Base-by-base conservation (phyloP, 2,113 vertebrate species). In the Euleptes europaea region DNA sequence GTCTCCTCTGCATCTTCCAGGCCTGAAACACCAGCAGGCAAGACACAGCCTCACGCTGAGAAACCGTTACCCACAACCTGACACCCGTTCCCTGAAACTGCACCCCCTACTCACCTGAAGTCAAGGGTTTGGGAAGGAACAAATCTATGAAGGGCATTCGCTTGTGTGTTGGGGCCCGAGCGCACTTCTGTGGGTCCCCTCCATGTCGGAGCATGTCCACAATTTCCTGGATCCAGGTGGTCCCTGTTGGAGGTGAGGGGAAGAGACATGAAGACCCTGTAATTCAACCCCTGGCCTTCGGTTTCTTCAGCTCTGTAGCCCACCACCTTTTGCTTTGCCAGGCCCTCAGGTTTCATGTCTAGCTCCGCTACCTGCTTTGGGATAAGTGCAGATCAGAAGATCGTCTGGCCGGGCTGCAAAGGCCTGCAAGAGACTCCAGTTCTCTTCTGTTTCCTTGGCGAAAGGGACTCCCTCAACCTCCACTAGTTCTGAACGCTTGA, bases 321-420 rank as follows among this genome's bases (percentile, higher is more conserved):
- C 5, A 11, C 67, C 23, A 13, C 38, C 3, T 42, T 28, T 31
- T 44, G 28, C 28, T 65, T 17, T n/a, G 9, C 40, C 9, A 33
- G 21, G 31, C 10, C 23, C 35, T 9, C 66, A 17, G 10, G 35
- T 17, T 8, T 51, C 21, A 5, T 10, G 1, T 23, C 26, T 19
- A 15, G 3, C 5, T 51, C 26, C 1, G 35, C 23, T 69, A 97
- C 97, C 97, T 95, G 97, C 94, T 95, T 98, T 98, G 26, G 97
- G 95, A 71, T 96, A 98, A 21, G 97, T 96, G 31, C 95, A 96
- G 75, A 97, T 95, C 17, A 98, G 85, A 40, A 98, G 94, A 65
- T 98, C 97, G 38, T 97, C 96, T 1, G 95, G 91, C 88, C 94
- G 96, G 6, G 96, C 96, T 84, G 96, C 74, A 42, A 98, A 97